Evolutionary conservation across 1,140 invertebrate genomes (phyloP), one percentile per base, ranked within the genome.

Genomic region (Harlomillsia oculata): DNA sequence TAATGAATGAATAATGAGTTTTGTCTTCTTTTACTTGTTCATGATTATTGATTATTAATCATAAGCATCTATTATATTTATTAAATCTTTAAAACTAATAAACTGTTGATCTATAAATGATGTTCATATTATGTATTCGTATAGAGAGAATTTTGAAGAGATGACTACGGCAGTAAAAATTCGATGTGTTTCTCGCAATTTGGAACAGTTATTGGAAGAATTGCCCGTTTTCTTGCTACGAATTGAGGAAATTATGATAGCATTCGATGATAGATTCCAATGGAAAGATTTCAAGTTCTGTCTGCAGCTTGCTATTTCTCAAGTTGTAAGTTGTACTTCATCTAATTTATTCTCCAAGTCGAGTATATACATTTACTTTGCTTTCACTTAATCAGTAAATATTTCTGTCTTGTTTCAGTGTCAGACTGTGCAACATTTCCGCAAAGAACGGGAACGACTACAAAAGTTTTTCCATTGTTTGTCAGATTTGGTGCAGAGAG

Each of bases 271-370:
- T 54, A 79, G 79, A 63, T 68, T 82, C 45, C 79, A 79, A 58
- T 81, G 80, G 78, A 76, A 77, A 54, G 80, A 83, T 67, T 83
- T 81, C 70, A 82, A 82, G 65, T 82, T 82, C 68, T 78, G 79
- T 56, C 81, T 83, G 60, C 82, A 82, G 72, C 70, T 81, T 43
- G 79, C 77, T 14, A 82, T 80, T 34, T 81, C 80, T 44, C 81
- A 82, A 78, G 77, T 82, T 57, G 80, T 82, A 70, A 72, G 78
- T 73, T 9, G 41, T 29, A 29, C 28, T n/a, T 39, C 16, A 54
- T 11, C 37, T 26, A 26, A 48, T 14, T 36, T 46, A 34, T 37
- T 37, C 16, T 25, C 21, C 20, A 28, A 13, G n/a, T n/a, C 25
- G 1, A 45, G 11, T 18, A 36, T 2, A 56, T 18, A 16, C 25